Percentiles rank a stretch among this genome's conserved stretches.
These are phyloP conservation scores for Maconellicoccus hirsutus DNA, from an alignment of 1,140 invertebrate species.

Conservation along the genomic window DNA sequence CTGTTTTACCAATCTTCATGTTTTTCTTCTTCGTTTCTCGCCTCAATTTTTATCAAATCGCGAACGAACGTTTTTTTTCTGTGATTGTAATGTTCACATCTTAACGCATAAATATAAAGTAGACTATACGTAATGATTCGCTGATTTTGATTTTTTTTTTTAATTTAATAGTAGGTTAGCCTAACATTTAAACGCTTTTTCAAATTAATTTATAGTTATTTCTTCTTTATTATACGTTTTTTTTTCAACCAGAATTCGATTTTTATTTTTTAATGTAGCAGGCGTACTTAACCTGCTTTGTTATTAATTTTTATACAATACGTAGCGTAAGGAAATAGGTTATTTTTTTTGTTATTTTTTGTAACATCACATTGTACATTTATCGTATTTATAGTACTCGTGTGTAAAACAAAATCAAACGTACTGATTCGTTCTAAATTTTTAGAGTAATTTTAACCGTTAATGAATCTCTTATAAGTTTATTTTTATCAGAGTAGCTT, in stretches of 20 bases:
- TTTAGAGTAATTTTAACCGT: background rate
- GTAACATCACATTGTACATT: background rate
- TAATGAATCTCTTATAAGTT: too few relatives aligned
- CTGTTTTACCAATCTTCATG: slow-evolving; percentile 1
- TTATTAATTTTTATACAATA: background rate
- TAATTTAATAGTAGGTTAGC: background rate
- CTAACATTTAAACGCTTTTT: background rate
- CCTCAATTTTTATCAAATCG: slow-evolving; percentile 7
- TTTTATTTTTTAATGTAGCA: background rate
- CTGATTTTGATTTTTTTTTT: slow-evolving; percentile 5
- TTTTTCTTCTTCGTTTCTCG: background rate
- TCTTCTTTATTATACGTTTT: background rate
- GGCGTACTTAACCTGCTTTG: background rate
- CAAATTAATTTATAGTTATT: background rate
- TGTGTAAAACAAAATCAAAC: too few relatives aligned
- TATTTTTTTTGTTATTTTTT: background rate
- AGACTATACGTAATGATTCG: slow-evolving; percentile 3
- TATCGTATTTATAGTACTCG: too few relatives aligned
- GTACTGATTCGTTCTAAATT: background rate
- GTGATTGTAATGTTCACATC: slow-evolving; percentile 9
- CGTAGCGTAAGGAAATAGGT: background rate
- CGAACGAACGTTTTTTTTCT: slow-evolving; percentile 17
- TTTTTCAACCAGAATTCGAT: background rate
- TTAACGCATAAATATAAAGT: slow-evolving; percentile 7
- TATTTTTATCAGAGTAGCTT: too few relatives aligned